Evolutionary conservation across 2,888 invertebrate genomes (phyloP), one percentile per base, ranked within the genome.

Genomic region (Pseudeuparius sepicola): DNA sequence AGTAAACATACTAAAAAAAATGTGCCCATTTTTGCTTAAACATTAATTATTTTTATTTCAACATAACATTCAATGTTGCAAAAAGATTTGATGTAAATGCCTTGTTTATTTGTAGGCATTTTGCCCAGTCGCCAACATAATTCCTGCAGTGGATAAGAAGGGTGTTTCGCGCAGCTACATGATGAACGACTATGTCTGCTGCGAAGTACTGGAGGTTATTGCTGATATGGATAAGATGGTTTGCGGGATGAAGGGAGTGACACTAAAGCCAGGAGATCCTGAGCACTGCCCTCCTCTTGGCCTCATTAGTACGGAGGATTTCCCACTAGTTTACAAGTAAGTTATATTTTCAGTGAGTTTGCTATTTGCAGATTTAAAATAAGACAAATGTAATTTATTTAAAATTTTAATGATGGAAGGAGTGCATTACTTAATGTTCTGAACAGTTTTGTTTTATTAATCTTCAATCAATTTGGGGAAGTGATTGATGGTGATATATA

Each of bases 141-240:
- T 81, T 64, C 78, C 78, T 40, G 82, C 82, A 28, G 71, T 80
- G 57, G 85, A 85, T 71, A 83, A 83, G 70, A 75, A 74, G 55
- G 79, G 77, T 60, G 71, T 79, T 43, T 73, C 76, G 60, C 77
- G 83, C 61, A 72, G 72, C 64, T 86, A 81, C 70, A 74, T 78
- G 64, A 73, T 75, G 64, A 82, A 82, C 68, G 87, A 88, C 67
- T 78, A 79, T 51, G 79, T 89, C 39, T 83, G 87, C 71, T 87
- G 87, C 63, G 87, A 87, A 70, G 81, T 88, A 32, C 71, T 87
- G 53, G 86, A 85, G 70, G 80, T 86, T 44, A 83, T 82, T 59
- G 78, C 83, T 28, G 86, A 87, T 61, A 78, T 82, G 34, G 86
- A 87, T 66, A 87, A 87, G 68, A 76, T 89, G 68, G 78, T 82